Evolutionary conservation across 2,113 vertebrate genomes (phyloP).

Genomic region (Bolborhynchus lineola): DNA sequence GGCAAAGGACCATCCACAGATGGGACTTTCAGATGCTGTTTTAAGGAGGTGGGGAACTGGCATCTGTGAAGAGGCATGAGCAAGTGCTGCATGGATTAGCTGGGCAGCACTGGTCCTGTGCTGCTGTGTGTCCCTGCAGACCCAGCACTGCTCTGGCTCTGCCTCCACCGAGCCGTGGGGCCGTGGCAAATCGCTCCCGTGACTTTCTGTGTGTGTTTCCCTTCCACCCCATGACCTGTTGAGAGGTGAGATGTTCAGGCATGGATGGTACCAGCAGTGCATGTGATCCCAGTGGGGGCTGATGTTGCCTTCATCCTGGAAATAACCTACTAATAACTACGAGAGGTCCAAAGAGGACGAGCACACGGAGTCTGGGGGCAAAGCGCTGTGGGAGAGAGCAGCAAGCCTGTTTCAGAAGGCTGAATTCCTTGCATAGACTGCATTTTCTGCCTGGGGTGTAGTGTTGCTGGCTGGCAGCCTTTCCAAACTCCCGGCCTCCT

Average conservation of each 20-base stretch:
- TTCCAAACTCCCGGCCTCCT: slow-evolving; percentile 34
- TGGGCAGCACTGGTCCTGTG: background rate
- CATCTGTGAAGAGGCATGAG: background rate
- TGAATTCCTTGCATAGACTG: slow-evolving; percentile 52
- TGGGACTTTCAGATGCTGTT: background rate
- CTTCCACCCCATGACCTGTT: rapidly evolving
- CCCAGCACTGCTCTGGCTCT: rapidly evolving
- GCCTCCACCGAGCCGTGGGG: rapidly evolving
- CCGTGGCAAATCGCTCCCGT: background rate
- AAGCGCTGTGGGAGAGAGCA: slow-evolving; percentile 35
- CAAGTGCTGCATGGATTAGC: background rate
- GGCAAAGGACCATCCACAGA: rapidly evolving
- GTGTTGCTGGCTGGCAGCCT: slow-evolving; percentile 58
- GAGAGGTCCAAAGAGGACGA: background rate
- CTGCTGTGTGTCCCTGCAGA: background rate
- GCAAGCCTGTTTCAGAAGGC: slow-evolving; percentile 9
- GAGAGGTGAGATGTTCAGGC: background rate
- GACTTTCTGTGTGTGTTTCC: background rate
- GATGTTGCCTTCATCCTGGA: background rate
- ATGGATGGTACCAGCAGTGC: rapidly evolving
- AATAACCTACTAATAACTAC: background rate
- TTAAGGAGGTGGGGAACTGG: background rate
- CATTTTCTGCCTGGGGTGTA: slow-evolving; percentile 67
- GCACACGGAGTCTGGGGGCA: background rate
- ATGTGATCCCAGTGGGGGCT: background rate